Base-by-base conservation (phyloP, 2,113 vertebrate genomes). In the Hiodon alosoides region DNA sequence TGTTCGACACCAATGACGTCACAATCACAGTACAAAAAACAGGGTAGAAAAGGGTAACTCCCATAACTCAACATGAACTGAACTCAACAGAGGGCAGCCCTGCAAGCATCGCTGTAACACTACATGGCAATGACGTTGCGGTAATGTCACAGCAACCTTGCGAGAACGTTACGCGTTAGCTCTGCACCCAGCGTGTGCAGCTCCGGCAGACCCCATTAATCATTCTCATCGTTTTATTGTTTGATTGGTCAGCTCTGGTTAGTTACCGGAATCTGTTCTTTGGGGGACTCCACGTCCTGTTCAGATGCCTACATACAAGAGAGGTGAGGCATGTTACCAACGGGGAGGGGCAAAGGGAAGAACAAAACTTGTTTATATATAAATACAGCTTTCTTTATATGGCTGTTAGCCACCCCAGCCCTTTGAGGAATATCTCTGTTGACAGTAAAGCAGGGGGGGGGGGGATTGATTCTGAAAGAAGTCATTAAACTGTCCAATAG, bases 191-290 rank as follows among this genome's bases (percentile, higher is more conserved):
- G 61, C 61, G 31, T 64, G 13, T 59, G 58, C 58, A 11, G 58
- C 58, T 59, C 14, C 10, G 14, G 13, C 16, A 64, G 16, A 3
- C 7, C 61, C 61, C 61, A 7, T 64, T 17, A 17, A 16, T 64
- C 14, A 16, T 16, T 7, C 13, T 16, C 7, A 3, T 31, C 64
- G 4, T 14, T 59, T 69, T 53, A 14, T 69, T 54, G 47, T 46
- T 67, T 47, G 46, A 9, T 31, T 8, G 17, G 64, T 67, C 4
- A 17, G 4, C 17, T 6, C 8, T 10, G 64, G 61, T 72, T 78
- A 81, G 74, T 83, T 85, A 85, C 84, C 84, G 64, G 79, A 82
- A 78, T 71, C 75, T 80, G 80, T 74, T 83, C 80, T 69, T 79
- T 81, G 58, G 80, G 80, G 80, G 80, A 82, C 82, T 82, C 82